These are phyloP conservation scores for Spisula subtruncata DNA, from an alignment of 2,888 invertebrate genomes.

Conservation along the genomic window DNA sequence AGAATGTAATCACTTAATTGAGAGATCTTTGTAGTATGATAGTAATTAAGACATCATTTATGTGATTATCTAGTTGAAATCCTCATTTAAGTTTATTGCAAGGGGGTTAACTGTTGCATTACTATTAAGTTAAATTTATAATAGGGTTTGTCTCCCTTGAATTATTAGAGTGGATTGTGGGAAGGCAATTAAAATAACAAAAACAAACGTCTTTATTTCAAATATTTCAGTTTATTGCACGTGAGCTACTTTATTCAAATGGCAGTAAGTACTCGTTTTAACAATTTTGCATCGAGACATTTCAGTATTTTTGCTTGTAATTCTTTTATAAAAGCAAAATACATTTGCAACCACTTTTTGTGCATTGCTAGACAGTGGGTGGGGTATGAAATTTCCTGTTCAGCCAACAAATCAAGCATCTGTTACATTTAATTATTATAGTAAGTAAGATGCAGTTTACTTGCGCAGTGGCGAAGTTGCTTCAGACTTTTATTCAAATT, in stretches of 20 bases:
- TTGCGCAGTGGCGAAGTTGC: too few species aligned
- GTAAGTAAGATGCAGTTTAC: not conserved
- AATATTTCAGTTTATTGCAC: not conserved
- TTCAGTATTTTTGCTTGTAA: not conserved
- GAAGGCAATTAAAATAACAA: conserved; percentile 19
- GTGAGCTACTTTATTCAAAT: not conserved
- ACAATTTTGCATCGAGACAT: not conserved
- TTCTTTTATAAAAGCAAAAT: not conserved
- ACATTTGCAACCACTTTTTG: not conserved
- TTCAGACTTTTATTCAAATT: too few species aligned
- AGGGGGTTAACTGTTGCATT: not conserved
- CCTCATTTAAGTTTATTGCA: not conserved
- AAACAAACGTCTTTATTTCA: not conserved
- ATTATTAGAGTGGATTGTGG: conserved; percentile 9
- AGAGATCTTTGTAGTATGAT: too few species aligned
- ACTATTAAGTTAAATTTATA: not conserved
- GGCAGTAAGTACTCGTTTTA: not conserved
- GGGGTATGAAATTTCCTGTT: conserved; percentile 4
- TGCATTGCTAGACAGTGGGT: not conserved
- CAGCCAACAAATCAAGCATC: not conserved
- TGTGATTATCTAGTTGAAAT: too few species aligned
- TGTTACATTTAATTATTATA: too few species aligned
- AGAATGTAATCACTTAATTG: too few species aligned
- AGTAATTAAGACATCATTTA: too few species aligned
- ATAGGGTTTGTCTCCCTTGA: conserved; percentile 2